Conservation (phyloP, 1,140 invertebrate genomes). For the Acyrthosiphon pisum region DNA sequence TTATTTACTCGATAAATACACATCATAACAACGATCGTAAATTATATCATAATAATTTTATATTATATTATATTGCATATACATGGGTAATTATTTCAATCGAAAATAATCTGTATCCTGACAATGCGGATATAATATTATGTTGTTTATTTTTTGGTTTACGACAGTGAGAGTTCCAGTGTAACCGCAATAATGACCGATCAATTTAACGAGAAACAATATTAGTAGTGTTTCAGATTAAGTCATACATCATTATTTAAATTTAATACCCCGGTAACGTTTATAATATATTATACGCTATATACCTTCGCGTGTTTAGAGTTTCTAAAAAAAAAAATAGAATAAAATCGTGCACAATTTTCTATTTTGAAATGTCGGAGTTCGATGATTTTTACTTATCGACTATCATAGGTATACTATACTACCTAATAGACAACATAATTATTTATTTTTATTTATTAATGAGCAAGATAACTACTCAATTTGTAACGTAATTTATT, state of each 20-base stretch:
- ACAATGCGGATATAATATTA: not conserved
- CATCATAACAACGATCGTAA: not conserved
- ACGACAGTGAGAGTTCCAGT: conserved; percentile 25
- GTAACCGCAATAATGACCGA: not conserved
- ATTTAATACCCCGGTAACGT: not conserved
- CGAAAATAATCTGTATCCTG: not conserved
- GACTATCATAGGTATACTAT: not conserved
- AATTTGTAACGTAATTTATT: not conserved
- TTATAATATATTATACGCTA: not conserved
- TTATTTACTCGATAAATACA: not conserved
- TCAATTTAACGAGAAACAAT: conserved; percentile 11
- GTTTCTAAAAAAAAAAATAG: conserved; percentile 25
- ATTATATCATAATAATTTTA: not conserved
- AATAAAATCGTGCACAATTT: conserved; percentile 3
- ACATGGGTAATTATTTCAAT: not conserved
- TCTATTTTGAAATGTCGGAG: not conserved
- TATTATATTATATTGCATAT: not conserved
- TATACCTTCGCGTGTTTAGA: not conserved
- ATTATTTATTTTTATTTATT: conserved; percentile 9
- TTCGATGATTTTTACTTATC: not conserved
- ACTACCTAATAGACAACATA: not conserved
- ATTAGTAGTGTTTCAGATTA: conserved; percentile 5
- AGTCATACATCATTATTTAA: not conserved
- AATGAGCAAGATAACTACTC: not conserved
- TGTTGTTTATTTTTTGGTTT: not conserved